phyloP scores from a whole-genome alignment of 2,888 invertebrate species.

The Malthinus seriepunctatus region DNA sequence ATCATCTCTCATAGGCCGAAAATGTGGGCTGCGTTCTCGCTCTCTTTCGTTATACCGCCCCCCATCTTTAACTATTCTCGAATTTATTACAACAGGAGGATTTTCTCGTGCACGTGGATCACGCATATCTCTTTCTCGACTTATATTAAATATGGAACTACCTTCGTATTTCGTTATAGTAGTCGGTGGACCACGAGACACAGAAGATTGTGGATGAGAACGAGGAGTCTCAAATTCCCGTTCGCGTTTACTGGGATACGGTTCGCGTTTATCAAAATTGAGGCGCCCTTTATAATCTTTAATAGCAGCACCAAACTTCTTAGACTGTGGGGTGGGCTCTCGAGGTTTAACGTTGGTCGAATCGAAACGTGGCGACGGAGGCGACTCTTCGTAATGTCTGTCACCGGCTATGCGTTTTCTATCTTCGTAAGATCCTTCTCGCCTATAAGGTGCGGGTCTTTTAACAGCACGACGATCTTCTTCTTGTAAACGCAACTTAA shows the following conservation, averaged over 20 bases:
- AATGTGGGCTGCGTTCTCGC: conserved; percentile 48
- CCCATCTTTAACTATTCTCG: conserved; percentile 38
- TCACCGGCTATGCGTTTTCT: conserved; percentile 47
- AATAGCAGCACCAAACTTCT: conserved; percentile 37
- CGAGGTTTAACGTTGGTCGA: conserved; percentile 48
- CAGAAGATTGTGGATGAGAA: conserved; percentile 32
- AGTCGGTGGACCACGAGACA: conserved; percentile 31
- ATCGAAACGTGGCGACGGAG: conserved; percentile 63
- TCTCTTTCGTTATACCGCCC: conserved; percentile 42
- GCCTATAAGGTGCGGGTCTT: conserved; percentile 58
- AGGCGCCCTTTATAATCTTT: conserved; percentile 42
- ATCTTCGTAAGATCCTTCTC: conserved; percentile 47
- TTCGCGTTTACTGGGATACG: conserved; percentile 43
- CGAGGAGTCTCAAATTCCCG: conserved; percentile 41
- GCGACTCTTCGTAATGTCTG: conserved; percentile 59
- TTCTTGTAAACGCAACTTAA: conserved; percentile 67
- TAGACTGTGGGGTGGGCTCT: conserved; percentile 41
- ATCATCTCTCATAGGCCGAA: conserved; percentile 41
- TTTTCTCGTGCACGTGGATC: conserved; percentile 26
- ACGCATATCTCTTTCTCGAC: conserved; percentile 38
- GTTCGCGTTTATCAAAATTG: conserved; percentile 44
- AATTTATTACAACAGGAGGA: conserved; percentile 13
- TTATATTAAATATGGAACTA: conserved; percentile 32
- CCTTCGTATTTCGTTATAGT: conserved; percentile 34
- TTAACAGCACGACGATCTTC: conserved; percentile 61